Conservation (phyloP, 1,140 invertebrate genomes). For the Zaprionus africanus region DNA sequence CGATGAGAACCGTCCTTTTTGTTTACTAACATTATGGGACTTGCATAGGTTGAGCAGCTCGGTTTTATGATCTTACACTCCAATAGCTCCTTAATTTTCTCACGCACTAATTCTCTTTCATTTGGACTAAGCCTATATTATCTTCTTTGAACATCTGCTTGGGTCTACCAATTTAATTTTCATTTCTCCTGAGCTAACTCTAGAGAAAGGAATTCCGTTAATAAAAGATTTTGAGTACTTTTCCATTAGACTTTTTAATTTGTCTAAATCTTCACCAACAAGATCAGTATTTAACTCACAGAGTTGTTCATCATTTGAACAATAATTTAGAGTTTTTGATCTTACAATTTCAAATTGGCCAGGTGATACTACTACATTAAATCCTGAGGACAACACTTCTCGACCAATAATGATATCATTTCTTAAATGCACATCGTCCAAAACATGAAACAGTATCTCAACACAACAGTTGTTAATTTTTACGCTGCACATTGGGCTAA, state of each 20-base stretch:
- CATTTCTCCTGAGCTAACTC: constrained; percentile 39
- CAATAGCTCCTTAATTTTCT: too few relatives aligned
- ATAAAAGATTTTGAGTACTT: constrained; percentile 41
- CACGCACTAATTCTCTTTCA: constrained; percentile 25
- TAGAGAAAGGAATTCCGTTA: constrained; percentile 25
- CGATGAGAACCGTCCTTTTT: too few relatives aligned
- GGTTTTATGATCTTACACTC: too few relatives aligned
- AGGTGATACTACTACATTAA: not conserved
- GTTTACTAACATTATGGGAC: too few relatives aligned
- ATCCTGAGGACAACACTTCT: too few relatives aligned
- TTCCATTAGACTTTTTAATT: constrained; percentile 27
- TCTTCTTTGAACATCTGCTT: constrained; percentile 35
- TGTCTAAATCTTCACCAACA: too few relatives aligned
- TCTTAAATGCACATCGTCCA: not conserved
- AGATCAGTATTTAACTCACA: too few relatives aligned
- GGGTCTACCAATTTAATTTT: constrained; percentile 34
- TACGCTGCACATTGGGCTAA: not conserved
- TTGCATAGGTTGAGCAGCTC: too few relatives aligned
- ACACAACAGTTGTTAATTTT: not conserved
- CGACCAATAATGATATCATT: not conserved
- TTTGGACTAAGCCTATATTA: constrained; percentile 36
- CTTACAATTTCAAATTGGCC: constrained; percentile 7
- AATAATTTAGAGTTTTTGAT: constrained; percentile 33
- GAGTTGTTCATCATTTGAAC: constrained; percentile 20
- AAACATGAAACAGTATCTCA: not conserved